These are phyloP conservation scores for Pecten maximus DNA, from an alignment of 2,888 invertebrate species.

Conservation along the genomic window DNA sequence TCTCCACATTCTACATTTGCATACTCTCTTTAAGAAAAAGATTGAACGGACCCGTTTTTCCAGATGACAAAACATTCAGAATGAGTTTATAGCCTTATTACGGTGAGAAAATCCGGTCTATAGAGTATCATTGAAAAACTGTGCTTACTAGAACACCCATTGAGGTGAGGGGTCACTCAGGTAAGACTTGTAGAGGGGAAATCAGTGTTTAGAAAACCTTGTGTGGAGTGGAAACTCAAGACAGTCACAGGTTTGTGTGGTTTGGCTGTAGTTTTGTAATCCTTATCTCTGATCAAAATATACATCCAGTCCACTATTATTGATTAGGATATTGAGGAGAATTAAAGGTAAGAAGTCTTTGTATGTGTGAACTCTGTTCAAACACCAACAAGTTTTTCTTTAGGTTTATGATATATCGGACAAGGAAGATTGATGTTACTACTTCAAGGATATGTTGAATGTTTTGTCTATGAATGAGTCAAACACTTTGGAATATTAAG, in stretches of 20 bases:
- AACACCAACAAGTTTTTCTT: background rate
- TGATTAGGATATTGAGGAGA: background rate
- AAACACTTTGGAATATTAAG: background rate
- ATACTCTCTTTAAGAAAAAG: slow-evolving; percentile 20
- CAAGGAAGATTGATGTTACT: background rate
- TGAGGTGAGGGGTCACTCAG: background rate
- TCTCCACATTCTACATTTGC: background rate
- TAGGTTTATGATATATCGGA: background rate
- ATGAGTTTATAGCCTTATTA: slow-evolving; percentile 7
- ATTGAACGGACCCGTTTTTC: slow-evolving; percentile 26
- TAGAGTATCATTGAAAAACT: background rate
- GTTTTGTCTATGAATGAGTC: background rate
- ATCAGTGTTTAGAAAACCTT: background rate
- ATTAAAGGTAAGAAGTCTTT: slow-evolving; percentile 3
- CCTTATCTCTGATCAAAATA: background rate
- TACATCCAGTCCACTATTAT: background rate
- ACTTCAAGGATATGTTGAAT: background rate
- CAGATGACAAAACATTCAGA: background rate
- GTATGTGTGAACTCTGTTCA: background rate
- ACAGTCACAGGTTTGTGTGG: background rate
- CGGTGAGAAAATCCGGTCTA: slow-evolving; percentile 2
- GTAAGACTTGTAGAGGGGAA: background rate
- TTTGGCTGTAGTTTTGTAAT: background rate
- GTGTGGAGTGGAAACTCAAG: background rate
- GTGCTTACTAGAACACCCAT: background rate